These are phyloP conservation scores for Zootermopsis nevadensis DNA, from an alignment of 2,888 invertebrate genomes.

Conservation along the genomic window DNA sequence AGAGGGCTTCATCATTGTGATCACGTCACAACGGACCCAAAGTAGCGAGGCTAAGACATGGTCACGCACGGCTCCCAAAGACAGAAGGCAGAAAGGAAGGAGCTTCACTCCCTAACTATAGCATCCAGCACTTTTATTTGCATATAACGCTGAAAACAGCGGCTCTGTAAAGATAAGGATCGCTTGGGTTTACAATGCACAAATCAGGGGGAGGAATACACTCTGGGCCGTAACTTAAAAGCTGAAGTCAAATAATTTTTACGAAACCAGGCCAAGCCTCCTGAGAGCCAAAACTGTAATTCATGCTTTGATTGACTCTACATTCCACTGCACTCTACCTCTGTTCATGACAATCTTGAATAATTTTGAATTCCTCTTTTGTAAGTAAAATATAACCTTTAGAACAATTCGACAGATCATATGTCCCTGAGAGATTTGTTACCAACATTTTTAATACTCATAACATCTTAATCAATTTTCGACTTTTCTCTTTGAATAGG, in stretches of 20 bases:
- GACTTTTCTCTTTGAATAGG: background rate
- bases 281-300: too few species aligned
- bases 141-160: slow-evolving; percentile 8
- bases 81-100: slow-evolving; percentile 1
- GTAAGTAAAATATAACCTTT: background rate
- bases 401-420: background rate
- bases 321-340: background rate
- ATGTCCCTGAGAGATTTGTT: slow-evolving; percentile 1
- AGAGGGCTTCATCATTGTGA: slow-evolving; percentile 35
- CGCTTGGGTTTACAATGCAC: slow-evolving; percentile 26
- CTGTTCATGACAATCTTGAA: background rate
- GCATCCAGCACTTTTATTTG: slow-evolving; percentile 34
- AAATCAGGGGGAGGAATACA: slow-evolving; percentile 27
- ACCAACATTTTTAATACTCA: background rate
- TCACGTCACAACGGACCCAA: slow-evolving; percentile 24
- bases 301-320: background rate
- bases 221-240: slow-evolving; percentile 16
- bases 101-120: background rate
- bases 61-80: slow-evolving; percentile 19
- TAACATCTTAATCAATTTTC: background rate
- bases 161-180: slow-evolving; percentile 1
- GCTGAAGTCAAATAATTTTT: background rate
- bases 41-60: slow-evolving; percentile 3
- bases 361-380: background rate
- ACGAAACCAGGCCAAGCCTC: too few species aligned